Evolutionary conservation across 2,888 invertebrate genomes (phyloP).

Genomic region (Trachelus troglodyta): DNA sequence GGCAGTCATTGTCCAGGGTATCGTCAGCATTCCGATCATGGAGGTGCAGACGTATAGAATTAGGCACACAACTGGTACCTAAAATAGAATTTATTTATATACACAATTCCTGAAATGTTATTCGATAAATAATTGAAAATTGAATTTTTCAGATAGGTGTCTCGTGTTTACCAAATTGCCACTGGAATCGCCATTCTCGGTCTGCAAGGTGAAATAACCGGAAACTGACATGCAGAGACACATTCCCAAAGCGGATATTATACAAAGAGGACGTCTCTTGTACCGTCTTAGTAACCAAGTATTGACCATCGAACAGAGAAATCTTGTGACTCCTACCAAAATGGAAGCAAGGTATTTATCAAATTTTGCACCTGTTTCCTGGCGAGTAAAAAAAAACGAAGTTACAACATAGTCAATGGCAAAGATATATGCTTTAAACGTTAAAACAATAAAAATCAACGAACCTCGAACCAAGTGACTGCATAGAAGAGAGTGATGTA

Average conservation of each 20-base stretch:
- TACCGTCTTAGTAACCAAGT: slow-evolving; percentile 70
- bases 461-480: slow-evolving; percentile 71
- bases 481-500: slow-evolving; percentile 74
- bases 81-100: neutral
- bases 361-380: slow-evolving; percentile 69
- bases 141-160: neutral
- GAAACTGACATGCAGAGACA: slow-evolving; percentile 70
- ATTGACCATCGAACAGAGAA: slow-evolving; percentile 71
- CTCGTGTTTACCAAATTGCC: slow-evolving; percentile 52
- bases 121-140: neutral
- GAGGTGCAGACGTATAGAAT: slow-evolving; percentile 71
- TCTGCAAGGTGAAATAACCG: slow-evolving; percentile 69
- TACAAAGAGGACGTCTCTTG: slow-evolving; percentile 69
- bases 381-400: neutral
- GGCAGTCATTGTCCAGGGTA: slow-evolving; percentile 77
- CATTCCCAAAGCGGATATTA: slow-evolving; percentile 70
- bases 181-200: slow-evolving; percentile 52
- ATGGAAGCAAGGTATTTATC: slow-evolving; percentile 71
- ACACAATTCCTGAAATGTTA: neutral
- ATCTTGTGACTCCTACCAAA: slow-evolving; percentile 70
- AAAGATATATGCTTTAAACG: neutral
- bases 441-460: neutral
- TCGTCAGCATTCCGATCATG: slow-evolving; percentile 72
- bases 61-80: slow-evolving; percentile 68
- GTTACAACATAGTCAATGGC: neutral